Base-by-base conservation (phyloP, 2,797 vertebrate species). In the Chelon auratus region DNA sequence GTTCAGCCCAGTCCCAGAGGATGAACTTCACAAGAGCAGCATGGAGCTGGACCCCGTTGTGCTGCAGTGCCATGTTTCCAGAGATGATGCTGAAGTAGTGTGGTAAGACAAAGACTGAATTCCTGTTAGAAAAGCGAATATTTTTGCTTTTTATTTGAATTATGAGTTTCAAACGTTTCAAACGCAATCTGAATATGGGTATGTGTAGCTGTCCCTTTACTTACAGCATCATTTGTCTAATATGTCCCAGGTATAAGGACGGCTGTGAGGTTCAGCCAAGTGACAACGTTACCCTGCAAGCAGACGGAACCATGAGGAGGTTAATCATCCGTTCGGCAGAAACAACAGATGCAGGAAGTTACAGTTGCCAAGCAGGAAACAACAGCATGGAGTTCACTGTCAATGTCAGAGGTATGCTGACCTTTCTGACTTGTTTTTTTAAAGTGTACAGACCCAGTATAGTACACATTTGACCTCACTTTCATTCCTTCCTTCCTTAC, bases 11-110 rank as follows among this genome's bases (percentile, higher is more conserved):
- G 55, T 91, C 9, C 58, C 86, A 13, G 75, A 90, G 15, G 93
- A 93, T 24, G 93, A 95, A 12, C 91, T 87, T 9, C 89, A 93
- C 20, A 95, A 94, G 88, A 93, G 74, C 56, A 86, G 90, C 74
- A 90, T 94, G 91, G 94, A 95, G 83, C 80, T 94, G 79, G 93
- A 96, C 72, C 94, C 95, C 0, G 95, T 97, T 80, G 94, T 96
- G 33, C 93, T 97, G 70, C 85, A 92, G 54, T 97, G 96, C 18
- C 93, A 97, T 30, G 89, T 97, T 56, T 96, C 95, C 1, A 78
- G 80, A 39, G 91, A 93, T 0, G 94, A 95, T 11, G 93, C 92
- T 1, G 61, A 81, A 0, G 91, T 92, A 2, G 59, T 43, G 60
- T 97, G 97, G 96, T 95, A 72, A 63, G 83, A 52, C 10, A 4